Evolutionary conservation across 2,888 invertebrate genomes (phyloP).

Genomic region (Drosophila meridiana): DNA sequence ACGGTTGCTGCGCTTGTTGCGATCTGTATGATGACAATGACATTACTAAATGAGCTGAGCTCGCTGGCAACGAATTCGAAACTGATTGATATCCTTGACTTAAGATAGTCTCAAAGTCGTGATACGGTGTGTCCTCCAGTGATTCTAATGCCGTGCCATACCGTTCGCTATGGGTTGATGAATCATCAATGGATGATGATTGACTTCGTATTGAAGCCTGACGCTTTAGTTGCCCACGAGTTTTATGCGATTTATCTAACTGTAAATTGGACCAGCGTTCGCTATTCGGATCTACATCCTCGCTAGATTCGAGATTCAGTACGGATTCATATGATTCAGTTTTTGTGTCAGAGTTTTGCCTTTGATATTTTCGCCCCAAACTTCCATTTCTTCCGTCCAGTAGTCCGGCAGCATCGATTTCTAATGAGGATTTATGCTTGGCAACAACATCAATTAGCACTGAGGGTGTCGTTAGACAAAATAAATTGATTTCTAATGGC

Average conservation of each 20-base stretch:
- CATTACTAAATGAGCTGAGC: slow-evolving; percentile 34
- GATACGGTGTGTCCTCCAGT: neutral
- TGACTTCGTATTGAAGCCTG: slow-evolving; percentile 22
- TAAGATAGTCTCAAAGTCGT: neutral
- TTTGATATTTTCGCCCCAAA: neutral
- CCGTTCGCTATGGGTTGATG: slow-evolving; percentile 21
- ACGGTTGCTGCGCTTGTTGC: slow-evolving; percentile 17
- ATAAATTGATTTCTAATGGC: slow-evolving; percentile 20
- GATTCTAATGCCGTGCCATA: slow-evolving; percentile 40
- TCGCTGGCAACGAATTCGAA: slow-evolving; percentile 1
- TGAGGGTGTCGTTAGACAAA: slow-evolving; percentile 26
- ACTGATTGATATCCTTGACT: neutral
- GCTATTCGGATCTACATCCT: neutral
- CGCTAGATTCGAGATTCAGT: neutral
- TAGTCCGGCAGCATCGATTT: neutral
- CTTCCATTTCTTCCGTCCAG: neutral
- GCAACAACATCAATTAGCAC: slow-evolving; percentile 24
- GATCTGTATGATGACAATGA: slow-evolving; percentile 36
- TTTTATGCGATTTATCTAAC: too few species aligned
- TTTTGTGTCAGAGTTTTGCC: neutral
- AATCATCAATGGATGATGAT: slow-evolving; percentile 13
- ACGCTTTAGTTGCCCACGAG: slow-evolving; percentile 7
- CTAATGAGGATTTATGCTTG: slow-evolving; percentile 3
- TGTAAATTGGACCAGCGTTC: neutral
- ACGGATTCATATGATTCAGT: slow-evolving; percentile 1